Evolutionary conservation across 1,140 invertebrate genomes (phyloP), one percentile per base, ranked within the genome.

Genomic region (Listronotus bonariensis): DNA sequence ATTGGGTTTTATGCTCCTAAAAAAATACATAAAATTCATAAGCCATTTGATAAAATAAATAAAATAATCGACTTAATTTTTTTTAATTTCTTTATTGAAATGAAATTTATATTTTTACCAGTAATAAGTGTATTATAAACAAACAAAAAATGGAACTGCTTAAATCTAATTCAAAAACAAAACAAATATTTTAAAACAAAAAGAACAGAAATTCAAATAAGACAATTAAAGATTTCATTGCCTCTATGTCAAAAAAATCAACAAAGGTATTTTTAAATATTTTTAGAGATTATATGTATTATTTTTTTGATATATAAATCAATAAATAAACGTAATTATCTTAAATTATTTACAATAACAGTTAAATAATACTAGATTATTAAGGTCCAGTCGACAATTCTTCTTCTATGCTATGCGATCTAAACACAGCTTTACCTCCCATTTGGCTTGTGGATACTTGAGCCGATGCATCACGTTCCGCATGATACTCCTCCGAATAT

Each of bases 361-460:
- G 65, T 64, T 71, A 64, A 65, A 42, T 62, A 72, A 66, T 41
- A 61, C 42, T 52, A 69, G 40, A 41, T 57, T 31, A 34, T 49
- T 74, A 78, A 43, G 75, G 72, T 65, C 84, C 85, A 68, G 89
- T 90, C 68, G 85, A 83, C 65, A 92, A 81, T 81, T 92, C 91
- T 70, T 92, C 90, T 77, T 90, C 86, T 82, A 91, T 89, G 81
- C 89, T 92, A 74, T 89, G 89, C 61, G 90, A 92, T 78, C 89
- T 83, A 45, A 84, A 82, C 9, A 90, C 81, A n/a, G 55, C 63
- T 72, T 84, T 84, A 42, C 82, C 82, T 34, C 82, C 80, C 7
- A 81, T 76, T 61, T 76, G 78, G 9, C 76, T 72, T 31, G 78
- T 80, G 65, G 89, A 85, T 40, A 83, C 83, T 65, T 85, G 79